Evolutionary conservation across 2,888 invertebrate genomes (phyloP), one percentile per base, ranked within the genome.

Genomic region (Serripes groenlandicus): DNA sequence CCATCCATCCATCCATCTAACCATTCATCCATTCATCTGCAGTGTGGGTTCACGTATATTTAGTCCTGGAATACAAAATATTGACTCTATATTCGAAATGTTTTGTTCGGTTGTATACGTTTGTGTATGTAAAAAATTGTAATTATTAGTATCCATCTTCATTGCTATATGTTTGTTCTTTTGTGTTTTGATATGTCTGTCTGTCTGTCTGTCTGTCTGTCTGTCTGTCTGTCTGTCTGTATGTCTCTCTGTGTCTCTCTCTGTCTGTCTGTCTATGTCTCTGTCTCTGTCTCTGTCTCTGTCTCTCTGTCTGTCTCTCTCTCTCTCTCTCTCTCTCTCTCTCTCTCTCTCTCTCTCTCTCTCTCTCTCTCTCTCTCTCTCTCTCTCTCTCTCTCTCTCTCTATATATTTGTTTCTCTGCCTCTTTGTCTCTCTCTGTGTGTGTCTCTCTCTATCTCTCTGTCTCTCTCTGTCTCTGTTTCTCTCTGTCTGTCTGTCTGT

Each of bases 181-280:
- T n/a, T n/a, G n/a, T n/a, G n/a, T n/a, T n/a, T n/a, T n/a, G 15
- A 42, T 11, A 42, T 7, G 42, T 35, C 56, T 35, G 23, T 23
- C 70, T 70, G 28, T 70, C 52, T 54, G 28, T 70, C 54, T 52
- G 28, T 70, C 70, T 54, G 32, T 70, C 70, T 70, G 32, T 70
- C 70, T 70, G 21, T 70, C 54, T 28, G 54, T 52, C 70, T 54
- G 28, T 70, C 28, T 52, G 32, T 70, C 70, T 54, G 30, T 64
- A 15, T 34, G 32, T 64, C 64, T 34, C 15, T 60, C 60, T n/a
- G 7, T 11, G 9, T 42, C 15, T 15, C 42, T 11, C 4, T 2
- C 56, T 56, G 23, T 56, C 23, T 11, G 23, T 56, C 56, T 56
- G 2, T 56, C 56, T 56, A 21, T 56, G 23, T 56, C 56, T 56